Percentiles rank a stretch among this genome's conserved stretches.
phyloP scores from a whole-genome alignment of 2,888 invertebrate species.

The Drosophila kuntzei region DNA sequence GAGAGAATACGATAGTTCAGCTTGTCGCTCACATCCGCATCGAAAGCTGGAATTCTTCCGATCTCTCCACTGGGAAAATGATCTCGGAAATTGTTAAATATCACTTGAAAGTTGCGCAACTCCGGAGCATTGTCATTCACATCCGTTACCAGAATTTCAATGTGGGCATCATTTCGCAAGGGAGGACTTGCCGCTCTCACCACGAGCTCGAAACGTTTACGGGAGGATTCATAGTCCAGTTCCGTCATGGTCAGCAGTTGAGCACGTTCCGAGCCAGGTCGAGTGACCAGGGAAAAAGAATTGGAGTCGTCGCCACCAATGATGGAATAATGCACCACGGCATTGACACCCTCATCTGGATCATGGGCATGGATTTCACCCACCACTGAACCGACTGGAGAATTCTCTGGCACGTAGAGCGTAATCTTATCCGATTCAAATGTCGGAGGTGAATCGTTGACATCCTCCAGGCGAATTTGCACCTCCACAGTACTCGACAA shows the following conservation, averaged over 20 bases:
- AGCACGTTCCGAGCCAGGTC: constrained; percentile 93
- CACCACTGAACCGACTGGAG: constrained; percentile 97
- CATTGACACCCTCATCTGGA: constrained; percentile 96
- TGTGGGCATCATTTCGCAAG: constrained; percentile 93
- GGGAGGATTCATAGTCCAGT: constrained; percentile 97
- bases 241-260: constrained; percentile 95
- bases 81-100: constrained; percentile 97
- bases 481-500: constrained; percentile 90
- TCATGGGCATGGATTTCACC: constrained; percentile 96
- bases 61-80: constrained; percentile 97
- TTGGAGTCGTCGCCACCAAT: constrained; percentile 96
- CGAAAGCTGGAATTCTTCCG: constrained; percentile 96
- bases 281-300: constrained; percentile 92
- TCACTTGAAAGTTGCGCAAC: constrained; percentile 95
- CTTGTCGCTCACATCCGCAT: constrained; percentile 97
- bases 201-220: constrained; percentile 94
- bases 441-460: constrained; percentile 95
- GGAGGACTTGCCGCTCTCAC: constrained; percentile 96
- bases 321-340: constrained; percentile 96
- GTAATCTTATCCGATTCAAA: constrained; percentile 95
- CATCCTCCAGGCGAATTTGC: constrained; percentile 93
- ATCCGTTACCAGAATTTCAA: constrained; percentile 95
- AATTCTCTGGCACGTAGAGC: constrained; percentile 96
- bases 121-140: constrained; percentile 98
- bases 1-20: constrained; percentile 92